phyloP scores from a whole-genome alignment of 1,140 invertebrate species.

The Zophobas morio region DNA sequence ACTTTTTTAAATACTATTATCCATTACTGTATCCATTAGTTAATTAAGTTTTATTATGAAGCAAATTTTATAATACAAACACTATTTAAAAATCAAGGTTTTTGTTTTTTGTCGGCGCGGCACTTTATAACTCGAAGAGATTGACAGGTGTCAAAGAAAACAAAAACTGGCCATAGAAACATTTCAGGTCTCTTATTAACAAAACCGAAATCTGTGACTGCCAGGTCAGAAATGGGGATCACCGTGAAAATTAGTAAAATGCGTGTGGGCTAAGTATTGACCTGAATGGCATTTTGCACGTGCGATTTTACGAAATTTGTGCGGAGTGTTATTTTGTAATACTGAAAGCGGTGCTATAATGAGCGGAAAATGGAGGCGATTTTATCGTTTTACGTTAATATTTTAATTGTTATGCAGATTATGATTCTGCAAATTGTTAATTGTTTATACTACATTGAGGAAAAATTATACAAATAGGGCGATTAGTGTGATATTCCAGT shows the following conservation, averaged over 20 bases:
- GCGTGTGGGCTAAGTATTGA: conserved; percentile 28
- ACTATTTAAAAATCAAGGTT: background rate
- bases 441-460: no score
- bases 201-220: conserved; percentile 40
- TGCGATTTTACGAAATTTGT: background rate
- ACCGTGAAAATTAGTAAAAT: conserved; percentile 44
- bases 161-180: conserved; percentile 26
- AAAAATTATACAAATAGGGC: no score
- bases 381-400: no score
- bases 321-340: no score
- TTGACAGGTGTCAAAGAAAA: conserved; percentile 48
- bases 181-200: conserved; percentile 39
- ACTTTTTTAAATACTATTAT: conserved; percentile 8
- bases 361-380: no score
- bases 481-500: no score
- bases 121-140: conserved; percentile 21
- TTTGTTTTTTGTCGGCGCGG: conserved; percentile 12
- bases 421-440: no score
- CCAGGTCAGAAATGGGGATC: conserved; percentile 32
- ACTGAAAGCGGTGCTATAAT: no score
- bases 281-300: conserved; percentile 11
- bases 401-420: no score
- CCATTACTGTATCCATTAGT: conserved; percentile 28
- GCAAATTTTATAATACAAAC: conserved; percentile 38
- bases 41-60: conserved; percentile 36